phyloP scores from a whole-genome alignment of 2,113 vertebrate genomes.

The Bufo bufo region DNA sequence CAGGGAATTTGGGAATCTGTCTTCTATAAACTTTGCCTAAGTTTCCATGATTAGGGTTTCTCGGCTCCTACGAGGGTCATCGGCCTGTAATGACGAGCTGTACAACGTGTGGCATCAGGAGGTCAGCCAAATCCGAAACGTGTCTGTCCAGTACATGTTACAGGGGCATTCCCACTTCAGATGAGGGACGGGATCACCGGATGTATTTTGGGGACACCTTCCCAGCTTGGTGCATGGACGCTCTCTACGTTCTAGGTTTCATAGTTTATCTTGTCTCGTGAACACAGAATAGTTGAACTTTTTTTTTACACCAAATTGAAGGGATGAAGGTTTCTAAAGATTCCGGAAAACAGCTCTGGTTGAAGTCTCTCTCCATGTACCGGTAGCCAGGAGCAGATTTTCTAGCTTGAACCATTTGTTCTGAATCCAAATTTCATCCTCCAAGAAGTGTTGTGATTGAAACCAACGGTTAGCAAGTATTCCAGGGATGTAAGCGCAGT shows the following conservation, averaged over 20 bases:
- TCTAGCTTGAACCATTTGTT: conserved; percentile 38
- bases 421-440: conserved; percentile 43
- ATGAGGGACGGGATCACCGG: not conserved
- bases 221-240: not conserved
- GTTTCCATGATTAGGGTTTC: too few relatives aligned
- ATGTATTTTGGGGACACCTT: not conserved
- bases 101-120: not conserved
- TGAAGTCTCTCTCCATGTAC: not conserved
- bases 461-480: conserved; percentile 41
- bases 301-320: conserved; percentile 1
- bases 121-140: not conserved
- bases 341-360: not conserved
- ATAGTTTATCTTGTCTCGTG: not conserved
- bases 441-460: conserved; percentile 33
- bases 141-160: not conserved
- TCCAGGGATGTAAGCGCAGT: conserved; percentile 39
- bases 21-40: not conserved
- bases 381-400: conserved; percentile 32
- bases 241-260: not conserved
- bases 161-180: not conserved
- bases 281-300: not conserved
- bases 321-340: not conserved
- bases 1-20: not conserved
- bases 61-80: too few relatives aligned
- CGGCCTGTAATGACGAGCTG: not conserved